A percentile compares a stretch with the other conserved stretches of the same genome.
phyloP scores from a whole-genome alignment of 2,888 invertebrate genomes.

The Listrodromus nycthemerus region DNA sequence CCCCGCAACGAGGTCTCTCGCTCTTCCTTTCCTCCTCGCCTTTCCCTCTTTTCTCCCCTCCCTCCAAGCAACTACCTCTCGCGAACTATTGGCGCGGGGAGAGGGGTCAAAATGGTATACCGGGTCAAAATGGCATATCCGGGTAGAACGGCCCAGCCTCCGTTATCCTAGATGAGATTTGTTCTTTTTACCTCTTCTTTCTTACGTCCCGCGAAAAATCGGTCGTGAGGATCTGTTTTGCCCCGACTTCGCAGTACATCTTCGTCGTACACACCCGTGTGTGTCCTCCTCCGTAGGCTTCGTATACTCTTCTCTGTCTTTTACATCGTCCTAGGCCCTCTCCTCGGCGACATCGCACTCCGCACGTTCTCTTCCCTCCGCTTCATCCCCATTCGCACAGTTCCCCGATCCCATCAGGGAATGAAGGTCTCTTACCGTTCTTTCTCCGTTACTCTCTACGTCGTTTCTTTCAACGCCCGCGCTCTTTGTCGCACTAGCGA shows the following conservation, averaged over 20 bases:
- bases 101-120: background rate
- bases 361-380: conserved; percentile 48
- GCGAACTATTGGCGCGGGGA: background rate
- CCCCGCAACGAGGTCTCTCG: conserved; percentile 1
- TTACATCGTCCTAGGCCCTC: conserved; percentile 27
- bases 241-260: background rate
- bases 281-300: conserved; percentile 17
- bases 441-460: conserved; percentile 47
- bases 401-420: conserved; percentile 74
- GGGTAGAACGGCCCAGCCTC: too few relatives aligned
- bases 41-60: conserved; percentile 32
- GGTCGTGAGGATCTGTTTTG: too few relatives aligned
- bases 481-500: conserved; percentile 6
- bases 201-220: too few relatives aligned
- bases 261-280: conserved; percentile 42
- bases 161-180: too few relatives aligned
- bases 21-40: background rate
- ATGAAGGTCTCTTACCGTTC: conserved; percentile 68
- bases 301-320: conserved; percentile 28
- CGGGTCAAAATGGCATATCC: too few relatives aligned
- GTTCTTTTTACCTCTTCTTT: too few relatives aligned
- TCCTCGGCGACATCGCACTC: conserved; percentile 5
- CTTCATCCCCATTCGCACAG: conserved; percentile 64
- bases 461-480: conserved; percentile 20
- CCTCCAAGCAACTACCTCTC: conserved; percentile 5